Base-by-base conservation (phyloP, 2,888 invertebrate genomes). In the Agapostemon virescens region DNA sequence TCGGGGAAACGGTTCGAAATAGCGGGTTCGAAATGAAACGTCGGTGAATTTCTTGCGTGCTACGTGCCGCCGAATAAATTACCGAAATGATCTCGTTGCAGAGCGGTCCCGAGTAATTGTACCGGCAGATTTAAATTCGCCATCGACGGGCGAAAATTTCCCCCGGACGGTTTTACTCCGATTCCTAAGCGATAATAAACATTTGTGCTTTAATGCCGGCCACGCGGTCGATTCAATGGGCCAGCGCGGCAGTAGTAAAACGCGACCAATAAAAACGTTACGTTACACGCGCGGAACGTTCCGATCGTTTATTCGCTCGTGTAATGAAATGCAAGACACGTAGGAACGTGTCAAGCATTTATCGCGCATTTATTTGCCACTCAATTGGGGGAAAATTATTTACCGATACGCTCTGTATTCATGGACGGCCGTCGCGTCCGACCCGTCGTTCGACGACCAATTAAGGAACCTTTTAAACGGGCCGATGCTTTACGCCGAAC, bases 261-360 rank as follows among this genome's bases (percentile, higher is more conserved):
- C 38, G 17, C 38, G 38, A 6, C 11, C 40, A 61, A 71, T 78
- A 71, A 79, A 78, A 79, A 78, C 52, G 63, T 55, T 68, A 64
- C 68, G 45, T 61, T 36, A 52, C 58, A 38, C 26, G 55, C 17
- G n/a, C 20, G 38, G 42, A 38, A 68, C 68, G 63, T 30, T 74
- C 2, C 52, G 64, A 15, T 63, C 71, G 45, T 20, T 72, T 72
- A 69, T 72, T 79, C 55, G 64, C 13, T 36, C 9, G 30, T 49
- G 68, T 58, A 79, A 80, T 64, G 63, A 64, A 69, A 79, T 69
- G 79, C 61, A 30, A 52, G 68, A 55, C 79, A 72, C 72, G 72
- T 58, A 23, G 30, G n/a, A 17, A 33, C 38, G 30, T 38, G 23
- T 72, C 55, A 40, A 70, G 40, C 55, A 64, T 69, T 79, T 66